Evolutionary conservation across 2,113 vertebrate genomes (phyloP), one percentile per base, ranked within the genome.

Genomic region (Ciconia boyciana): DNA sequence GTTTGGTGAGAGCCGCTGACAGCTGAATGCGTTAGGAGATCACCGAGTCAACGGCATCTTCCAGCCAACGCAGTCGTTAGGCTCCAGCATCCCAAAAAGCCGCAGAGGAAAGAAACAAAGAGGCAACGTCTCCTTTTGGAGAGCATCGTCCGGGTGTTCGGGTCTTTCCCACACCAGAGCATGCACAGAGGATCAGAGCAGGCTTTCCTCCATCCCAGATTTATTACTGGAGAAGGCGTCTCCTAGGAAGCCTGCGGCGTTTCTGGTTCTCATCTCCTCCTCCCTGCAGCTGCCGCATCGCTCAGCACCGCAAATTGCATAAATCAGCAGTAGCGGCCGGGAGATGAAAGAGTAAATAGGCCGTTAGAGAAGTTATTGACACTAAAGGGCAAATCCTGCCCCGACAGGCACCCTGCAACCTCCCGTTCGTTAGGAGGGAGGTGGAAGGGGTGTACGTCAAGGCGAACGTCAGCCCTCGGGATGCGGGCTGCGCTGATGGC

Each of bases 321-420:
- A 84, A 95, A 95, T 95, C 81, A 60, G 64, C 76, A n/a, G 60
- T 36, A 81, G 65, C 1, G 1, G 84, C 20, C 2, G 4, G 36
- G 65, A 96, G 94, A 93, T 89, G 76, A 94, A 95, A 93, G 94
- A 2, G 4, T 19, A 39, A 76, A 74, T 2, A 8, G 75, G 65
- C 74, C 8, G 0, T 21, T 12, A 18, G 62, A 62, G 70, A 68
- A 55, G 46, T 49, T 72, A 64, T 9, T 17, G 89, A 44, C 41
- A 43, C 55, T n/a, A 11, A 66, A 71, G 55, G 60, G 60, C 39
- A 84, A 84, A 49, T 29, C 57, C 41, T n/a, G 69, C 78, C 69
- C 81, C 25, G 36, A 9, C 51, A 48, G 32, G 19, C 36, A n/a
- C 34, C n/a, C 54, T 26, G 46, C 44, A 54, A 70, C 44, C 44